Evolutionary conservation across 2,888 invertebrate species (phyloP), one percentile per base, ranked within the genome.

Genomic region (Ectemnius lituratus): DNA sequence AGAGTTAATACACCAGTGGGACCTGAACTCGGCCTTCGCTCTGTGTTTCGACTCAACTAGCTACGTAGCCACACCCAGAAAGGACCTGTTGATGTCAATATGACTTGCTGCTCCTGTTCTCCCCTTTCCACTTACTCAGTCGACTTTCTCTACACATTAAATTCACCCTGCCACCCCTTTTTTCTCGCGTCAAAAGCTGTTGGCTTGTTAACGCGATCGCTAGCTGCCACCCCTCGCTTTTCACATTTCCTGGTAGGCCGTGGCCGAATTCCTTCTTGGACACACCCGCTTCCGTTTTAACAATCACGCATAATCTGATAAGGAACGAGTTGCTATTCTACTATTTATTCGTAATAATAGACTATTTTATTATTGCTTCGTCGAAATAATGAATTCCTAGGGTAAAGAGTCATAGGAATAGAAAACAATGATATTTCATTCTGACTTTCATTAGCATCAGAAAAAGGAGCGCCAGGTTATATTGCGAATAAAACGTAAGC

Each of bases 71-170:
- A 67, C 78, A 68, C 77, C 78, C 71, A 69, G 78, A 69, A 69
- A 69, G 72, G 76, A 77, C 76, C 77, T 77, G 77, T 70, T 80
- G 78, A 80, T 80, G 78, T 75, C 78, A 70, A 75, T 80, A 80
- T 46, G 70, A 56, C 16, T 4, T 2, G 16, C 28, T 45, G 13
- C 45, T 27, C 16, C 57, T 27, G 52, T 18, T 45, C 2, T 11
- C 8, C n/a, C 45, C n/a, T 57, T 46, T 52, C 62, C n/a, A 20
- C 27, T 47, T 27, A 6, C 60, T 56, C 57, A 23, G 37, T 11
- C 14, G n/a, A 52, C 4, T 5, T 45, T 57, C 49, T n/a, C 74
- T 23, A 59, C 49, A n/a, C 58, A 18, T 63, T 64, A 47, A 68
- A 59, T 4, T 27, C 62, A 18, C 47, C 16, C 52, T 52, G 16